Conservation (phyloP, 1,140 invertebrate species). For the Vollenhovia emeryi region DNA sequence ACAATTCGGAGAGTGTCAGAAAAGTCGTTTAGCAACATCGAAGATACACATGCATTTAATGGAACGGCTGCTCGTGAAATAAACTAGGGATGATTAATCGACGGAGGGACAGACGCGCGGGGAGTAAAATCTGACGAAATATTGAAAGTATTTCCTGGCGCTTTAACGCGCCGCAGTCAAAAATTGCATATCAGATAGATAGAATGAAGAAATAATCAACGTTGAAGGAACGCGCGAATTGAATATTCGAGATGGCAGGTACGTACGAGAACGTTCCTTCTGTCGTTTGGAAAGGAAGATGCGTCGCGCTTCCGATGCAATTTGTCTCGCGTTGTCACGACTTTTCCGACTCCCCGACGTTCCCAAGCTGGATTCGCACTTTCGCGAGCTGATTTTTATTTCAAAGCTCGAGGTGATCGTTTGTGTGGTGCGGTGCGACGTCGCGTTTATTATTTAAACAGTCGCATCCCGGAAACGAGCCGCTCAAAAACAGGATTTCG, state of each 20-base stretch:
- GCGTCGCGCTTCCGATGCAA: slow-evolving; percentile 38
- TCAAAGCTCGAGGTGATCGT: slow-evolving; percentile 52
- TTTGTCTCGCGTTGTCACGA: slow-evolving; percentile 51
- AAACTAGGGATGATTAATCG: not conserved
- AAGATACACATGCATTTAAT: not conserved
- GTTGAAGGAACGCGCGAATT: not conserved
- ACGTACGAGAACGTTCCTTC: slow-evolving; percentile 7
- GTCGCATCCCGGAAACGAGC: slow-evolving; percentile 42
- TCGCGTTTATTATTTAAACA: slow-evolving; percentile 54
- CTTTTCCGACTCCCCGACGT: slow-evolving; percentile 2
- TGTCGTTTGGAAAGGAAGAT: slow-evolving; percentile 22
- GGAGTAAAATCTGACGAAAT: not conserved
- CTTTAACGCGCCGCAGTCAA: not conserved
- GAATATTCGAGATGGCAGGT: slow-evolving; percentile 35
- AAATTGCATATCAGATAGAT: slow-evolving; percentile 1
- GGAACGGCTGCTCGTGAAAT: not conserved
- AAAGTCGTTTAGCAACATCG: slow-evolving; percentile 14
- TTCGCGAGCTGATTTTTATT: slow-evolving; percentile 51
- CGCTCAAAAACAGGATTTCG: slow-evolving; percentile 41
- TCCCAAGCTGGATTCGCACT: slow-evolving; percentile 28
- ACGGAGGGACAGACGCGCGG: not conserved
- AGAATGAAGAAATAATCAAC: slow-evolving; percentile 20
- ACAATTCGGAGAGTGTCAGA: not conserved
- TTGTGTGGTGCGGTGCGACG: slow-evolving; percentile 29
- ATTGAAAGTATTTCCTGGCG: not conserved